Evolutionary conservation across 2,113 vertebrate genomes (phyloP).

Genomic region (Pan troglodytes): DNA sequence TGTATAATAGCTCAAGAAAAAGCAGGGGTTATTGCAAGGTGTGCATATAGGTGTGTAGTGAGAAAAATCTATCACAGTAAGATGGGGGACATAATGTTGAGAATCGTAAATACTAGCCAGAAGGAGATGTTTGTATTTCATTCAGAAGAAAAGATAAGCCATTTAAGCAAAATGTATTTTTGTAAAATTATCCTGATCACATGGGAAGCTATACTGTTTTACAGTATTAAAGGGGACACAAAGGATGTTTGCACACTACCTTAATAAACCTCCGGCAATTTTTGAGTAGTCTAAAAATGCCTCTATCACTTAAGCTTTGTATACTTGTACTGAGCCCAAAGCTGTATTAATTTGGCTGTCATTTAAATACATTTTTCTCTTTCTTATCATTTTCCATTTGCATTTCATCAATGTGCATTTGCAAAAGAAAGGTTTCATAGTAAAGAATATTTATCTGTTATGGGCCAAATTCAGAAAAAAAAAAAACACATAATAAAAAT

Average conservation of each 20-base stretch:
- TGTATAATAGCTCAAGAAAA: neutral
- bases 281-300: neutral
- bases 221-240: neutral
- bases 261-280: neutral
- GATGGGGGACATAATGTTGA: neutral
- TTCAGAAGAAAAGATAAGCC: neutral
- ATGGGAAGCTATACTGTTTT: neutral
- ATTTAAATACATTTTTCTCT: neutral
- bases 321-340: neutral
- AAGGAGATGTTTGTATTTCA: neutral
- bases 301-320: neutral
- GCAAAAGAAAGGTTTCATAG: neutral
- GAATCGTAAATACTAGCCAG: neutral
- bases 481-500: neutral
- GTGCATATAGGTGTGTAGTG: neutral
- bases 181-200: neutral
- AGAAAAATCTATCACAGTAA: neutral
- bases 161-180: neutral
- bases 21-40: neutral
- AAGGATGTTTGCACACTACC: neutral
- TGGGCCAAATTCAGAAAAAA: neutral
- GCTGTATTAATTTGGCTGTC: neutral
- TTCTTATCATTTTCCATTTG: neutral
- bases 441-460: neutral
- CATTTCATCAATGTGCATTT: neutral